Conservation (phyloP, 2,113 vertebrate genomes). For the Candoia aspera region DNA sequence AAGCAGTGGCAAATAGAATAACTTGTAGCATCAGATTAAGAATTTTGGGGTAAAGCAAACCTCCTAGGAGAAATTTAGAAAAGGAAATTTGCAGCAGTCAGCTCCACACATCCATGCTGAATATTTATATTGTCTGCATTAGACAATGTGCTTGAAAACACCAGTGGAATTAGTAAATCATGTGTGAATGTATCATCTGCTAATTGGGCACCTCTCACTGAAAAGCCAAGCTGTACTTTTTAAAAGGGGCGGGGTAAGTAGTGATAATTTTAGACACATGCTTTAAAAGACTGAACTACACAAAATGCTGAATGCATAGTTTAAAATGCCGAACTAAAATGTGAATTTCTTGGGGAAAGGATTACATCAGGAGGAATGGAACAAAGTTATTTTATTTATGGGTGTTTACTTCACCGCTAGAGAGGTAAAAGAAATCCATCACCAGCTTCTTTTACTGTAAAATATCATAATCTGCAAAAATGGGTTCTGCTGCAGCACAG, state of each 20-base stretch:
- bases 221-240: neutral
- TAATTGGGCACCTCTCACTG: neutral
- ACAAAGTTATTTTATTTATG: neutral
- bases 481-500: neutral
- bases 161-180: neutral
- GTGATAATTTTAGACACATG: neutral
- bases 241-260: neutral
- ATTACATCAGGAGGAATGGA: neutral
- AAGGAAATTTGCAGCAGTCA: neutral
- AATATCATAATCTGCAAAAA: neutral
- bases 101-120: neutral
- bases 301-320: neutral
- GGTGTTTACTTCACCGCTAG: neutral
- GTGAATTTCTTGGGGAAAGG: neutral
- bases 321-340: neutral
- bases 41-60: neutral
- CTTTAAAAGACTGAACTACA: neutral
- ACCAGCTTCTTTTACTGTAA: neutral
- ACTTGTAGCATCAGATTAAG: neutral
- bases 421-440: neutral
- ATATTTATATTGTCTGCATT: neutral
- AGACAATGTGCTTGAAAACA: no score
- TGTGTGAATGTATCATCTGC: neutral
- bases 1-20: neutral
- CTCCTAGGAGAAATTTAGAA: neutral